A percentile compares a stretch with the other conserved stretches of the same genome.
Evolutionary conservation across 2,113 vertebrate genomes (phyloP).

Genomic region (Syrrhaptes paradoxus): DNA sequence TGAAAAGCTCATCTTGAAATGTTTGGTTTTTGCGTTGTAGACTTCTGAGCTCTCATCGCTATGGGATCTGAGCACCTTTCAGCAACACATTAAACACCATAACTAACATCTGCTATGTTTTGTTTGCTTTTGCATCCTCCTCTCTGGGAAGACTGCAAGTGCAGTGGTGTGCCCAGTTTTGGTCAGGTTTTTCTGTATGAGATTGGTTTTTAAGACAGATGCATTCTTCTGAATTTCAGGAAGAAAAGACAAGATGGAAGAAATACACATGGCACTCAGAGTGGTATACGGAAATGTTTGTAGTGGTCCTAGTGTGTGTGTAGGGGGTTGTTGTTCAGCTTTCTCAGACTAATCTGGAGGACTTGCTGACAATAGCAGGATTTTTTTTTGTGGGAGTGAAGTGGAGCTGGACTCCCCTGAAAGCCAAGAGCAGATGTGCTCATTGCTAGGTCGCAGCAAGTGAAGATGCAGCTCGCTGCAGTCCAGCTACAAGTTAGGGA

Average conservation of each 20-base stretch:
- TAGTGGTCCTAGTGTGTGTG: no score
- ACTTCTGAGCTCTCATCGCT: not conserved
- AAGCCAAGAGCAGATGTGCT: not conserved
- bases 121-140: not conserved
- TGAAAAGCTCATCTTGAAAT: conserved; percentile 53
- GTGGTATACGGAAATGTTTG: not conserved
- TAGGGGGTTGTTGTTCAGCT: not conserved
- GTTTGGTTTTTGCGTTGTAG: conserved; percentile 1
- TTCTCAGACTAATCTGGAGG: not conserved
- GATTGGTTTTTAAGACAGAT: not conserved
- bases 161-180: not conserved
- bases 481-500: not conserved
- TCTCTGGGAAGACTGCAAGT: not conserved
- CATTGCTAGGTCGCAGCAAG: not conserved
- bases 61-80: not conserved
- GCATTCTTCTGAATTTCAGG: not conserved
- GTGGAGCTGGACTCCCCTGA: not conserved
- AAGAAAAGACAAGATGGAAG: not conserved
- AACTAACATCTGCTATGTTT: not conserved
- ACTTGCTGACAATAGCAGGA: not conserved
- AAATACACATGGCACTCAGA: fast-evolving
- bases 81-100: not conserved
- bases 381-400: not conserved
- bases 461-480: not conserved
- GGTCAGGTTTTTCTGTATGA: not conserved